Evolutionary conservation across 2,888 invertebrate genomes (phyloP).

Genomic region (Hermaeophaga mercurialis): DNA sequence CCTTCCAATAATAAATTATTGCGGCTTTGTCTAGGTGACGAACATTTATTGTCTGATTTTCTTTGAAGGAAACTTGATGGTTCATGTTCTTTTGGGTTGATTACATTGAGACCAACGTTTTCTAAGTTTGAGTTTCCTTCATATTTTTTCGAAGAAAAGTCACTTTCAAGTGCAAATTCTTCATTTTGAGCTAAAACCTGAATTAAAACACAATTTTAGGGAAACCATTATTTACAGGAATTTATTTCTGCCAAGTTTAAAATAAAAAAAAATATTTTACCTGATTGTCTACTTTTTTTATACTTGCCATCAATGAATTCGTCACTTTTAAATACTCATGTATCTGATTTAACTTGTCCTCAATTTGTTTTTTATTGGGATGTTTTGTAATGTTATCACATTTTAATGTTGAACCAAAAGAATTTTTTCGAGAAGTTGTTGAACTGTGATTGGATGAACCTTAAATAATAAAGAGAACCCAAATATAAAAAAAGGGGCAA

Average conservation of each 20-base stretch:
- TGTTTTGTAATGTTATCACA: conserved; percentile 59
- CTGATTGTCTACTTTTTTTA: conserved; percentile 70
- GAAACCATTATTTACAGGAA: too few relatives aligned
- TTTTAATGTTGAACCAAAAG: conserved; percentile 51
- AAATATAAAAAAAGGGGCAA: too few relatives aligned
- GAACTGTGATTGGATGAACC: conserved; percentile 48
- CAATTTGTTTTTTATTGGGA: conserved; percentile 71
- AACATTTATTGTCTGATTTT: conserved; percentile 54
- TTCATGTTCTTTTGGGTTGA: conserved; percentile 50
- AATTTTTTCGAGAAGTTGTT: conserved; percentile 53
- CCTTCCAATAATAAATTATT: conserved; percentile 45
- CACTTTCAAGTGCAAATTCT: conserved; percentile 39
- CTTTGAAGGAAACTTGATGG: conserved; percentile 49
- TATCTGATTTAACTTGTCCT: conserved; percentile 72
- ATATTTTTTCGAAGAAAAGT: conserved; percentile 41
- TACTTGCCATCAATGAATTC: conserved; percentile 70
- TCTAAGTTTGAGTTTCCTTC: conserved; percentile 49
- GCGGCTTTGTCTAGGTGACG: conserved; percentile 52
- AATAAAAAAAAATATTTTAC: conserved; percentile 54
- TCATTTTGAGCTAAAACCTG: neutral
- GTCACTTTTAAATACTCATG: conserved; percentile 75
- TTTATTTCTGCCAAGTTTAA: too few relatives aligned
- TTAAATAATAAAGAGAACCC: neutral
- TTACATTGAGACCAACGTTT: conserved; percentile 45
- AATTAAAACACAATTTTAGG: neutral